Evolutionary conservation across 2,888 invertebrate genomes (phyloP).

Genomic region (Eudasyphora cyanicolor): DNA sequence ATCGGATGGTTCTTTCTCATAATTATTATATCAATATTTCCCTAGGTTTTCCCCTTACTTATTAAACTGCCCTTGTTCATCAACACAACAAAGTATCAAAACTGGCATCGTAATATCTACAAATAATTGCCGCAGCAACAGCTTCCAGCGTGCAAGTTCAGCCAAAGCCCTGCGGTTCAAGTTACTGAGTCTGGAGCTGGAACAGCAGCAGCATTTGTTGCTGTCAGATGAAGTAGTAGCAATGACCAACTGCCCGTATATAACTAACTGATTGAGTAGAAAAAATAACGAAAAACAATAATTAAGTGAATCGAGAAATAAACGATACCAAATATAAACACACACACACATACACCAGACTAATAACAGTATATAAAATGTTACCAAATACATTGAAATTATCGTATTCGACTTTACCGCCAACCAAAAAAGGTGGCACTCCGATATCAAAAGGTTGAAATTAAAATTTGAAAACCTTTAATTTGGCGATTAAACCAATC

Average conservation of each 20-base stretch:
- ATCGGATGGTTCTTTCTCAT: too few relatives aligned
- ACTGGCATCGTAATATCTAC: neutral
- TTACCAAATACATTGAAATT: constrained; percentile 28
- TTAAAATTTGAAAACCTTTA: constrained; percentile 51
- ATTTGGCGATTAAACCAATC: constrained; percentile 45
- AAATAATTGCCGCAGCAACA: neutral
- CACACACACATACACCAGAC: too few relatives aligned
- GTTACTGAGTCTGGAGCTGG: too few relatives aligned
- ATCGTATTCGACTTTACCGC: constrained; percentile 25
- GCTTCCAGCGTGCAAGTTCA: neutral
- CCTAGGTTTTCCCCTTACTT: too few relatives aligned
- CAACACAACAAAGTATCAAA: neutral
- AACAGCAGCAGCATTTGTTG: neutral
- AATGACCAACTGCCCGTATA: neutral
- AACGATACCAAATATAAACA: neutral
- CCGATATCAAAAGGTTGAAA: constrained; percentile 35
- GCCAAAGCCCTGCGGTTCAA: neutral
- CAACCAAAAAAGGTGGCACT: constrained; percentile 20
- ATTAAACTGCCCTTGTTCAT: neutral
- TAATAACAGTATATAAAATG: neutral
- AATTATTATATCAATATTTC: too few relatives aligned
- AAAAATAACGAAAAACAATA: constrained; percentile 48
- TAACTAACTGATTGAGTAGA: too few relatives aligned
- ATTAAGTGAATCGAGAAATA: constrained; percentile 42
- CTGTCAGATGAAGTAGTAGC: neutral